phyloP scores from a whole-genome alignment of 1,140 invertebrate genomes.

The Sminthurides bifidus region DNA sequence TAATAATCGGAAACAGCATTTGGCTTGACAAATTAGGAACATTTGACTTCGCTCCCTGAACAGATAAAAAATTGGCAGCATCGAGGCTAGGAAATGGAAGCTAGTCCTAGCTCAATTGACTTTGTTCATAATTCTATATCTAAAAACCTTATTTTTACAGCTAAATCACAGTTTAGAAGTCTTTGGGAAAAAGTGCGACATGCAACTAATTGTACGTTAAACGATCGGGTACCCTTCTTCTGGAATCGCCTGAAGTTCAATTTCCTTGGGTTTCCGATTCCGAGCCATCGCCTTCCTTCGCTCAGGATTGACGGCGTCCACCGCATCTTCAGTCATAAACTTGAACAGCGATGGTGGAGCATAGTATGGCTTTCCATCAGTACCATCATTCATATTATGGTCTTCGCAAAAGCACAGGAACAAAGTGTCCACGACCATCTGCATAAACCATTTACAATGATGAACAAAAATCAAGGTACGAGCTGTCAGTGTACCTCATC shows the following conservation, averaged over 20 bases:
- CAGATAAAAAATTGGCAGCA: no score
- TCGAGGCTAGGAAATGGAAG: no score
- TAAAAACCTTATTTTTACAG: no score
- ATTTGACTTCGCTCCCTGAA: no score
- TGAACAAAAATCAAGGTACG: constrained; percentile 54
- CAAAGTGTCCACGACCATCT: constrained; percentile 91
- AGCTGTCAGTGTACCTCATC: constrained; percentile 86
- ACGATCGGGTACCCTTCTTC: no score
- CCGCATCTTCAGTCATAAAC: constrained; percentile 26
- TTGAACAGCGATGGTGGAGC: constrained; percentile 11
- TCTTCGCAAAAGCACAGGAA: constrained; percentile 91
- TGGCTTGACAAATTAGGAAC: no score
- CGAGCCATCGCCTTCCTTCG: not conserved
- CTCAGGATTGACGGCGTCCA: constrained; percentile 11
- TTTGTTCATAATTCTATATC: no score
- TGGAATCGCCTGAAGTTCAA: constrained; percentile 4
- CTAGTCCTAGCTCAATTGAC: no score
- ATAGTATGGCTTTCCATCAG: constrained; percentile 16
- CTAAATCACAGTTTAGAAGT: no score
- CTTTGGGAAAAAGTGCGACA: not conserved
- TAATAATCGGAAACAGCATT: no score
- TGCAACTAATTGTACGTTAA: no score
- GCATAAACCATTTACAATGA: constrained; percentile 30
- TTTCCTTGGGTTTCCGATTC: not conserved
- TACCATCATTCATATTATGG: constrained; percentile 44